Evolutionary conservation across 1,140 invertebrate genomes (phyloP).

Genomic region (Drosophila funebris): DNA sequence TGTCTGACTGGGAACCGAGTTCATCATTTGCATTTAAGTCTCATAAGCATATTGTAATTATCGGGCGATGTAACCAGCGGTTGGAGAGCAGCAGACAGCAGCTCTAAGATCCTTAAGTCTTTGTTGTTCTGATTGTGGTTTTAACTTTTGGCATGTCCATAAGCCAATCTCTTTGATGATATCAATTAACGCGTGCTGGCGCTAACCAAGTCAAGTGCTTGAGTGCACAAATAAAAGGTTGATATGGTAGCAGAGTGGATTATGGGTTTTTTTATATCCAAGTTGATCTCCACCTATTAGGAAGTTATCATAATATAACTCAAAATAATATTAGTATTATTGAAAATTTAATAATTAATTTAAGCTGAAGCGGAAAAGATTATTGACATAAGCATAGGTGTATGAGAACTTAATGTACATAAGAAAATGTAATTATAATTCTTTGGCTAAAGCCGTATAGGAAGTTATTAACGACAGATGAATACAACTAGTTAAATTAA

Average conservation of each 20-base stretch:
- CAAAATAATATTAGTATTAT: neutral
- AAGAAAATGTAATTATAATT: neutral
- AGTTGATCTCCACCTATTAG: neutral
- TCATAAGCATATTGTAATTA: conserved; percentile 61
- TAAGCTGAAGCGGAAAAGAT: conserved; percentile 13
- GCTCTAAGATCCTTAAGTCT: conserved; percentile 7
- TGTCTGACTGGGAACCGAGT: neutral
- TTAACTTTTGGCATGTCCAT: conserved; percentile 45
- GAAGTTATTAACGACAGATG: neutral
- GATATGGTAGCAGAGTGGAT: neutral
- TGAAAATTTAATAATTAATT: neutral
- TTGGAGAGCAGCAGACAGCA: conserved; percentile 2
- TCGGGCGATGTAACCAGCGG: conserved; percentile 50
- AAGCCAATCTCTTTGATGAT: conserved; percentile 46
- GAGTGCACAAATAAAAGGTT: conserved; percentile 5
- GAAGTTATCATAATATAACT: neutral
- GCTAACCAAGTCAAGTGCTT: conserved; percentile 31
- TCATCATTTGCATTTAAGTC: conserved; percentile 60
- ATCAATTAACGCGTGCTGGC: conserved; percentile 50
- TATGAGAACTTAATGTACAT: too few relatives aligned
- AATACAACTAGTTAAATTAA: too few relatives aligned
- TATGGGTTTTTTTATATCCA: neutral
- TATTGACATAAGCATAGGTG: neutral
- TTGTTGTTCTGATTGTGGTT: conserved; percentile 35
- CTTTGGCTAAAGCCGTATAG: neutral